Base-by-base conservation (phyloP, 2,888 invertebrate genomes). In the Mythimna albipuncta region DNA sequence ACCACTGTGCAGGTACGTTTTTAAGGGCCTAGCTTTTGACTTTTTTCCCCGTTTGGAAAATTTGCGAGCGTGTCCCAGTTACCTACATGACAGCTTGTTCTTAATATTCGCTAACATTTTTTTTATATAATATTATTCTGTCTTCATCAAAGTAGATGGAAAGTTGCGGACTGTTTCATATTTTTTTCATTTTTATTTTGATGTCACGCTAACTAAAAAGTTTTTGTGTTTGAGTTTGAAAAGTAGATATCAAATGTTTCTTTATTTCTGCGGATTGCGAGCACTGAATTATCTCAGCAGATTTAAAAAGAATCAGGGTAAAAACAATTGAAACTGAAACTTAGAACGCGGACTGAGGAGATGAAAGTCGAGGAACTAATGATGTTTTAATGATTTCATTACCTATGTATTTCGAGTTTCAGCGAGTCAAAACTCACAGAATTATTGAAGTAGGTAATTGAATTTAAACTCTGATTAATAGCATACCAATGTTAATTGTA, bases 1-100 rank as follows among this genome's bases (percentile, higher is more conserved):
- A 88, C 85, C 89, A 86, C 81, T 77, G 82, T 73, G 87, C 91
- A 84, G 79, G 77, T 75, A 79, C 71, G 75, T 75, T 79, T 75
- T 79, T 72, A 83, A 82, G 75, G 79, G 74, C 73, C 69, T 69
- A 75, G 72, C 87, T 83, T 82, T 74, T 81, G 71, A 82, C 81
- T 79, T 81, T 85, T 85, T 73, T 72, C n/a, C 74, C 72, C 52
- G 61, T 82, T 77, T 75, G 62, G 50, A 65, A 81, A 81, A 79
- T 83, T 84, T 70, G 71, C 62, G 63, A 71, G 76, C 66, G 71
- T 47, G 72, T 59, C 81, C 80, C 59, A 72, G 74, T 83, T 81
- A 76, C 81, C 82, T 84, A 84, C 55, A 81, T 81, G 62, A 64
- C 61, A 70, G 65, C 64, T 84, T 72, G 59, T 64, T 77, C 59